phyloP scores from a whole-genome alignment of 2,888 invertebrate genomes.

The Zaprionus bogoriensis region DNA sequence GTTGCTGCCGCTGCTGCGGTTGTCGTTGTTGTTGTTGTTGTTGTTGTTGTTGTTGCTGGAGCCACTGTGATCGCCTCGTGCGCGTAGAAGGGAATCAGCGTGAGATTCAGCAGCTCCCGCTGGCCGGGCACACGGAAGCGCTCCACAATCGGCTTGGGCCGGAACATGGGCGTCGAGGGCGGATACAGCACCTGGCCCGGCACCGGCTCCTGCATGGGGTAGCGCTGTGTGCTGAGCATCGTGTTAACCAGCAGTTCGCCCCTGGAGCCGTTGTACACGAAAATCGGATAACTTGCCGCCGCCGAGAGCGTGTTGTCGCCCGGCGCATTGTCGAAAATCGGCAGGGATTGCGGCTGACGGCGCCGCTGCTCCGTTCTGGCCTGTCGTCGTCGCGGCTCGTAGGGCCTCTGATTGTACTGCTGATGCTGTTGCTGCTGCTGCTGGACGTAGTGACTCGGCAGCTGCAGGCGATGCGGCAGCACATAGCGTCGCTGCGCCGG shows the following conservation, averaged over 20 bases:
- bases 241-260: constrained; percentile 80
- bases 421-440: not conserved
- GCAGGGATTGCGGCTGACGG: constrained; percentile 47
- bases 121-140: constrained; percentile 59
- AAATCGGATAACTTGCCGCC: constrained; percentile 52
- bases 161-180: constrained; percentile 76
- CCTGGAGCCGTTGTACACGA: constrained; percentile 76
- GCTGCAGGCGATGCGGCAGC: constrained; percentile 40
- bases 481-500: constrained; percentile 11
- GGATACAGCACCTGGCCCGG: constrained; percentile 81
- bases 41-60: constrained; percentile 2
- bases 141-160: constrained; percentile 74
- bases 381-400: not conserved
- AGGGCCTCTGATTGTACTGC: not conserved
- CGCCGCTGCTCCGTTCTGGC: constrained; percentile 27
- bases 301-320: constrained; percentile 50
- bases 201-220: constrained; percentile 82
- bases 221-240: constrained; percentile 74
- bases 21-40: not conserved
- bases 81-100: constrained; percentile 80
- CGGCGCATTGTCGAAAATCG: constrained; percentile 69
- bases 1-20: not conserved
- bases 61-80: constrained; percentile 74
- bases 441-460: constrained; percentile 69
- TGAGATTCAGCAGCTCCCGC: constrained; percentile 62